Percentiles rank a stretch among this genome's conserved stretches.
Evolutionary conservation across 2,113 vertebrate genomes (phyloP).

Genomic region (Callocephalon fimbriatum): DNA sequence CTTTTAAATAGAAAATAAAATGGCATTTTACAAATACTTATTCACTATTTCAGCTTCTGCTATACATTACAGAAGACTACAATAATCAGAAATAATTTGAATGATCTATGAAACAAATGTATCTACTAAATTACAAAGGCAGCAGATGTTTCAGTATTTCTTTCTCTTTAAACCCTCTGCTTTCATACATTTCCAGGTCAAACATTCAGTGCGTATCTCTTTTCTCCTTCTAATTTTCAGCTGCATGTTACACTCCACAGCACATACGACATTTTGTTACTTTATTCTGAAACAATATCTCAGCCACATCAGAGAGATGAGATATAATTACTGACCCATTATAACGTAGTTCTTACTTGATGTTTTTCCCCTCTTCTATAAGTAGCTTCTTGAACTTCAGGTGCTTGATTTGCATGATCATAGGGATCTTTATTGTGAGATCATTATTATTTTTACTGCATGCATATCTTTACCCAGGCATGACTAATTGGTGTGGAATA

Average conservation of each 20-base stretch:
- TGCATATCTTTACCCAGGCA: not conserved
- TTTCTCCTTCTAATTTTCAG: not conserved
- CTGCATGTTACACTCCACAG: not conserved
- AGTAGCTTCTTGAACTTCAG: not conserved
- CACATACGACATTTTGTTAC: not conserved
- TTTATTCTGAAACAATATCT: not conserved
- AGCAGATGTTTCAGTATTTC: slow-evolving; percentile 56
- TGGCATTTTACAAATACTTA: slow-evolving; percentile 40
- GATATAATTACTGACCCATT: not conserved
- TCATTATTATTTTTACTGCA: not conserved
- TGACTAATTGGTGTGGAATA: not conserved
- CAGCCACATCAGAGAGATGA: not conserved
- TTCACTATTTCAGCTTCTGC: slow-evolving; percentile 26
- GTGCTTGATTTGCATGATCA: not conserved
- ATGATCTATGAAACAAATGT: slow-evolving; percentile 41
- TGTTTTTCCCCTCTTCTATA: not conserved
- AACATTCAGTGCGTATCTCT: not conserved
- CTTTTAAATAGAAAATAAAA: slow-evolving; percentile 23
- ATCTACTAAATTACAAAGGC: slow-evolving; percentile 33
- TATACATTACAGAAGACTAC: slow-evolving; percentile 25
- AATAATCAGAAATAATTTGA: slow-evolving; percentile 51
- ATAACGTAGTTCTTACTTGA: not conserved
- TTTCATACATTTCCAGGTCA: slow-evolving; percentile 22
- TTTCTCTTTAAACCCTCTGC: not conserved
- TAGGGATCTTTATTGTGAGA: not conserved